These are phyloP conservation scores for Botia kubotai DNA, from an alignment of 2,797 vertebrate species.

Conservation along the genomic window DNA sequence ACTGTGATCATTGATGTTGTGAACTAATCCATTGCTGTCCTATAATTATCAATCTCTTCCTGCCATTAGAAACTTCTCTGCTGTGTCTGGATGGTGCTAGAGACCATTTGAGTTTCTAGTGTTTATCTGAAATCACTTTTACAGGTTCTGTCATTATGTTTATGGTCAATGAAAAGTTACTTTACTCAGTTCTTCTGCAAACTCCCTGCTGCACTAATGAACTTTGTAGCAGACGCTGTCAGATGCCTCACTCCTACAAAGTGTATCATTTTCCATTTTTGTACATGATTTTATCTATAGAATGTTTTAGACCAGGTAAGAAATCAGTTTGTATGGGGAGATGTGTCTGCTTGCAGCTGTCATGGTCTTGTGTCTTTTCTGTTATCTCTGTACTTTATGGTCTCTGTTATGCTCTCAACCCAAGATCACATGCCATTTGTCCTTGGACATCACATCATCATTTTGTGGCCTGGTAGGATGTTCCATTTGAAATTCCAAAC, in stretches of 20 bases:
- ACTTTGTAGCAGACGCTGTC: neutral
- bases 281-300: neutral
- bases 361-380: neutral
- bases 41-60: constrained; percentile 30
- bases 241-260: neutral
- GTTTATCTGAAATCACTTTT: neutral
- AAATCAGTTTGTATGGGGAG: too few relatives aligned
- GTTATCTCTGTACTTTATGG: neutral
- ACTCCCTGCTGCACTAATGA: neutral
- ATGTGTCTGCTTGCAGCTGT: neutral
- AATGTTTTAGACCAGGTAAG: neutral
- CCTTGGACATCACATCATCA: too few relatives aligned
- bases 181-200: neutral
- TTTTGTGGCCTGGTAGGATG: neutral
- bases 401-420: too few relatives aligned
- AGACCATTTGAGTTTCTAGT: neutral
- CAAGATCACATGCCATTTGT: too few relatives aligned
- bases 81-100: neutral
- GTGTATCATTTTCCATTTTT: too few relatives aligned
- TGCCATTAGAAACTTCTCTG: neutral
- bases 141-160: neutral
- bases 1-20: constrained; percentile 51
- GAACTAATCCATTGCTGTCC: constrained; percentile 45
- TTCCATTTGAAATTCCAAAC: neutral
- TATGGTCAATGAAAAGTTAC: neutral